These are phyloP conservation scores for Cyprinella venusta DNA, from an alignment of 2,797 vertebrate species.

Conservation along the genomic window DNA sequence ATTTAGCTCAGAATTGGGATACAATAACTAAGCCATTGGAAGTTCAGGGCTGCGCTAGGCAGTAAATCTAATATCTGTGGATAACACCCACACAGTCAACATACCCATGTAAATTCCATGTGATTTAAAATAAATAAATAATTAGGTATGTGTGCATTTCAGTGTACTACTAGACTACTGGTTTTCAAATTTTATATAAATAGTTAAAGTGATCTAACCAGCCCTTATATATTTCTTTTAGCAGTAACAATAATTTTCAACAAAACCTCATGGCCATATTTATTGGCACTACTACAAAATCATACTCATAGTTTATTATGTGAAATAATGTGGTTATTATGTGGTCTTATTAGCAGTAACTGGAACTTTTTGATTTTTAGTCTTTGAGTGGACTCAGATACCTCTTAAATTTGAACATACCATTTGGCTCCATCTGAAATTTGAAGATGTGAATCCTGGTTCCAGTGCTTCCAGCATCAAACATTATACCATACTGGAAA, in stretches of 20 bases:
- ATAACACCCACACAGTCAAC: background rate
- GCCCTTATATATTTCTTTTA: background rate
- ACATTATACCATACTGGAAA: constrained; percentile 91
- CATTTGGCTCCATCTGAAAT: constrained; percentile 79
- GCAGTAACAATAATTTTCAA: background rate
- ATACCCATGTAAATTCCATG: background rate
- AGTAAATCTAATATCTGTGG: constrained; percentile 27
- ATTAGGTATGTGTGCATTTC: background rate
- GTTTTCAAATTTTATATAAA: background rate
- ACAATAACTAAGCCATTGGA: constrained; percentile 73
- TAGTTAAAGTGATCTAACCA: background rate
- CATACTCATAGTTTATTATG: background rate
- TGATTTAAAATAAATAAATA: background rate
- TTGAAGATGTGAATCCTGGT: constrained; percentile 92
- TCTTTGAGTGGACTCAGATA: background rate
- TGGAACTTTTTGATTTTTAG: background rate
- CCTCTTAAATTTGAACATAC: constrained; percentile 71
- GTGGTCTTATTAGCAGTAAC: background rate
- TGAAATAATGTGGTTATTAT: too few relatives aligned
- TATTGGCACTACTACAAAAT: background rate
- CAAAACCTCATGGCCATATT: background rate
- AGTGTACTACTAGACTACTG: background rate
- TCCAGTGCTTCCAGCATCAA: constrained; percentile 95
- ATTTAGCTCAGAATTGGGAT: constrained; percentile 70
- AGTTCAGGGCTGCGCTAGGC: constrained; percentile 41